Evolutionary conservation across 2,797 vertebrate genomes (phyloP).

Genomic region (Anabacerthia variegaticeps): DNA sequence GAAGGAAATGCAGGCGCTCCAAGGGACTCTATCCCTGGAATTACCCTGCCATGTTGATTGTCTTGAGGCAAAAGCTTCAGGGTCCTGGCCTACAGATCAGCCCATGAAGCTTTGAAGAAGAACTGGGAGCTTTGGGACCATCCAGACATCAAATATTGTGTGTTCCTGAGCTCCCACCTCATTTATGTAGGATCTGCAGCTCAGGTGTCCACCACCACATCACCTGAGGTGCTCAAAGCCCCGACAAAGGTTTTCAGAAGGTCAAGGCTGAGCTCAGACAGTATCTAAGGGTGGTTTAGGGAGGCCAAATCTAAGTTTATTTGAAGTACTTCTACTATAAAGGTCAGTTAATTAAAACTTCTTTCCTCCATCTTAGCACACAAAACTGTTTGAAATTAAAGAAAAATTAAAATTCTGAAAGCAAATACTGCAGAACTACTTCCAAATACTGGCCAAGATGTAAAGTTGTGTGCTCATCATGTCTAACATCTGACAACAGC

Average conservation of each 20-base stretch:
- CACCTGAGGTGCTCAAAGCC: not conserved
- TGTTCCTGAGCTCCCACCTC: not conserved
- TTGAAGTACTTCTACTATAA: not conserved
- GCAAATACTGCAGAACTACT: not conserved
- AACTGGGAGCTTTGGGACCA: not conserved
- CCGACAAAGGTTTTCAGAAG: not conserved
- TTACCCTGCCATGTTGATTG: not conserved
- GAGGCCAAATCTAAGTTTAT: not conserved
- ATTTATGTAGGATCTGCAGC: not conserved
- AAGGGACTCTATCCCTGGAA: not conserved
- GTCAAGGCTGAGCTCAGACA: not conserved
- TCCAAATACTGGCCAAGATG: not conserved
- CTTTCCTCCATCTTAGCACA: accelerated
- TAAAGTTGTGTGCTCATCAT: not conserved
- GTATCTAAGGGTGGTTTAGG: not conserved
- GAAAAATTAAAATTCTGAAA: not conserved
- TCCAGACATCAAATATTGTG: not conserved
- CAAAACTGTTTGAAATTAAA: not conserved
- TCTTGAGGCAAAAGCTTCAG: not conserved
- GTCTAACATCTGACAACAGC: not conserved
- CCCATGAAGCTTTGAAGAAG: not conserved
- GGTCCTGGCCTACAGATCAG: not conserved
- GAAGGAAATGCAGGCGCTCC: not conserved
- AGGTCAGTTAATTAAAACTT: not conserved
- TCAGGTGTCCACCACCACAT: not conserved